Evolutionary conservation across 2,797 vertebrate genomes (phyloP).

Genomic region (Labroides dimidiatus): DNA sequence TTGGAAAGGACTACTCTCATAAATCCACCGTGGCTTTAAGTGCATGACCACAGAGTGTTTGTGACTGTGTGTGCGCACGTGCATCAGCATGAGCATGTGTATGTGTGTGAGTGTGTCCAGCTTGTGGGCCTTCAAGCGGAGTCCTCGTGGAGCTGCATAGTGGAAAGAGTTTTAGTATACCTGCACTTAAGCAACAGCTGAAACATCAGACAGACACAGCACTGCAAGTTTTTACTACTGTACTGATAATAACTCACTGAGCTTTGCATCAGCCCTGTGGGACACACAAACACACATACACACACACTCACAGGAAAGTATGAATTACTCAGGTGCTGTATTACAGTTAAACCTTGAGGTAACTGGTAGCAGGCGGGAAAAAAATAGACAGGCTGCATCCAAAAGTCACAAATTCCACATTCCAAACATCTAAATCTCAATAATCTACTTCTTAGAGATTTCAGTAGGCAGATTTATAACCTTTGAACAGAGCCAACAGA

Average conservation of each 20-base stretch:
- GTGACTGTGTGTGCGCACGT: constrained; percentile 20
- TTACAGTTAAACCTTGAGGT: neutral
- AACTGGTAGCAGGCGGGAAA: neutral
- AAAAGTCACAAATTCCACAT: neutral
- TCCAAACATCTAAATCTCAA: neutral
- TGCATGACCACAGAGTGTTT: constrained; percentile 60
- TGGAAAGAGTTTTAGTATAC: constrained; percentile 60
- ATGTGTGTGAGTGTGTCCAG: constrained; percentile 31
- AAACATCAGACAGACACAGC: constrained; percentile 39
- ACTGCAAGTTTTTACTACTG: constrained; percentile 29
- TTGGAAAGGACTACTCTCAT: constrained; percentile 68
- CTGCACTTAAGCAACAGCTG: constrained; percentile 54
- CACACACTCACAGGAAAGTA: constrained; percentile 19
- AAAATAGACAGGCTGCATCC: neutral
- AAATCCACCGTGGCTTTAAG: constrained; percentile 66
- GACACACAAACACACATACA: constrained; percentile 30
- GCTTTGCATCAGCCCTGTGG: neutral
- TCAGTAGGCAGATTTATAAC: neutral
- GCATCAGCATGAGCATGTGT: constrained; percentile 18
- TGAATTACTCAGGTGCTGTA: neutral
- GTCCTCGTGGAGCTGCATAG: constrained; percentile 47
- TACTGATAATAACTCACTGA: constrained; percentile 28
- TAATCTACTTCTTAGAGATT: neutral
- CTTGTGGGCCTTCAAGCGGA: constrained; percentile 13
- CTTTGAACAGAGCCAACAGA: neutral